A percentile compares a stretch with the other conserved stretches of the same genome.
These are phyloP conservation scores for Amphipoea lucens DNA, from an alignment of 2,888 invertebrate genomes.

Conservation along the genomic window DNA sequence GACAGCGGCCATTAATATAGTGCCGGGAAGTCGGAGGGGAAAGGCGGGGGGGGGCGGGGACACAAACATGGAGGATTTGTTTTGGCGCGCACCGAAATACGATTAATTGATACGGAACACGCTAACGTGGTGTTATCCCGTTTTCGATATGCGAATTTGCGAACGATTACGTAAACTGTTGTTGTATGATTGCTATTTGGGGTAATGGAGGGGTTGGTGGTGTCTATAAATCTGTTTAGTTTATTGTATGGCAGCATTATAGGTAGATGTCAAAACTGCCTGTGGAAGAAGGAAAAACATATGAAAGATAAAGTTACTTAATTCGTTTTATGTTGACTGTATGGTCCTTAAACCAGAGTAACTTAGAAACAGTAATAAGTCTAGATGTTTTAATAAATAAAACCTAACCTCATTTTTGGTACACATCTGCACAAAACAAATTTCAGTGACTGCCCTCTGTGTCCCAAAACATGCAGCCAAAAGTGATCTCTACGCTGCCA, in stretches of 20 bases:
- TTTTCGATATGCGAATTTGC: slow-evolving; percentile 71
- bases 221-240: slow-evolving; percentile 32
- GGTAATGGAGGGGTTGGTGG: slow-evolving; percentile 19
- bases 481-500: too few relatives aligned
- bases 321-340: background rate
- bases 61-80: slow-evolving; percentile 85
- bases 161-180: slow-evolving; percentile 56
- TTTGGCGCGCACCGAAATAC: slow-evolving; percentile 85
- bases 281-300: background rate
- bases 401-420: background rate
- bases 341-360: background rate
- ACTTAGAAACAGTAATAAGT: background rate
- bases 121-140: slow-evolving; percentile 71
- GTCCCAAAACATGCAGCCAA: too few relatives aligned
- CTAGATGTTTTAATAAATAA: background rate
- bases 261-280: slow-evolving; percentile 4
- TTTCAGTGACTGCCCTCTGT: background rate
- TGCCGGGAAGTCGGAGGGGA: slow-evolving; percentile 44
- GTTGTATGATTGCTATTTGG: slow-evolving; percentile 51
- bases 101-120: slow-evolving; percentile 85
- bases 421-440: background rate
- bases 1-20: slow-evolving; percentile 80
- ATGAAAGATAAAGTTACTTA: background rate
- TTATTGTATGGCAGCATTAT: slow-evolving; percentile 12
- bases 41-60: slow-evolving; percentile 15